Percentiles rank a stretch among this genome's conserved stretches.
Evolutionary conservation across 2,797 vertebrate genomes (phyloP).

Genomic region (Pelochelys cantorii): DNA sequence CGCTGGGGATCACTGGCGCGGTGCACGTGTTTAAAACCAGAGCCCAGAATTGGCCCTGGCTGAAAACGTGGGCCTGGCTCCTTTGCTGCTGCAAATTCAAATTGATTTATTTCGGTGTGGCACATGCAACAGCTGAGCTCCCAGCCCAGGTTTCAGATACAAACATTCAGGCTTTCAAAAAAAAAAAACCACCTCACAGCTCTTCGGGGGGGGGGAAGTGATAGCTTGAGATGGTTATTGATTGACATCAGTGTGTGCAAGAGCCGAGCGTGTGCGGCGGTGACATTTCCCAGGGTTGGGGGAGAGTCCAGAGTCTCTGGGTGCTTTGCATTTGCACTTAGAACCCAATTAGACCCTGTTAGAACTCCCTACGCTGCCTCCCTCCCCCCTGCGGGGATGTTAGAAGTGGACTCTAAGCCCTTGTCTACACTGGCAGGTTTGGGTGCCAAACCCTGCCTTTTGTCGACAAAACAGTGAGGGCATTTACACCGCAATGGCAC

Average conservation of each 20-base stretch:
- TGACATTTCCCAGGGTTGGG: neutral
- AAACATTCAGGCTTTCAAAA: neutral
- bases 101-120: neutral
- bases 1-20: neutral
- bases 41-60: neutral
- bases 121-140: neutral
- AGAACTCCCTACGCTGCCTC: accelerated
- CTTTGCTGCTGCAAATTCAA: neutral
- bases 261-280: neutral
- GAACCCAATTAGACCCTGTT: accelerated
- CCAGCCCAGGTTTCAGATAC: neutral
- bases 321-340: neutral
- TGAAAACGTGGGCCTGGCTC: neutral
- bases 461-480: no score
- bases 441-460: no score
- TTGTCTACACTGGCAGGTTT: no score
- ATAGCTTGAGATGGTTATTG: neutral
- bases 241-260: neutral
- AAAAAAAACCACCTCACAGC: no score
- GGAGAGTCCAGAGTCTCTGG: accelerated
- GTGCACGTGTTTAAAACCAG: neutral
- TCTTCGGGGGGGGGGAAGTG: neutral
- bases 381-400: accelerated
- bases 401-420: neutral
- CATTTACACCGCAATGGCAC: no score